phyloP scores from a whole-genome alignment of 2,888 invertebrate genomes.

The Eustalomyia histrio region DNA sequence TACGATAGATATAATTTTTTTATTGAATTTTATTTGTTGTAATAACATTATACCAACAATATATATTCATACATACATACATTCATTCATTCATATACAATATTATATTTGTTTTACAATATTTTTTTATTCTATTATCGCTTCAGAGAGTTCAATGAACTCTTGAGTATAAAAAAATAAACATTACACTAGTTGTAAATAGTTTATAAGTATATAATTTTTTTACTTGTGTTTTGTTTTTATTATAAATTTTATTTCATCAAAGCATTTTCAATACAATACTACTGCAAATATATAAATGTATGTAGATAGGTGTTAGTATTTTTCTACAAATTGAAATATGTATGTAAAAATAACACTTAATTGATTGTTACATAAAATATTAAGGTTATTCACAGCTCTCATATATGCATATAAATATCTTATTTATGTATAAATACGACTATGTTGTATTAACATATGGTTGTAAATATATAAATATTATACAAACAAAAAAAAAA shows the following conservation, averaged over 20 bases:
- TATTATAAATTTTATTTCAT: not conserved
- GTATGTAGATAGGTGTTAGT: not conserved
- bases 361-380: not conserved
- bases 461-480: too few relatives aligned
- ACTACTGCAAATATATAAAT: not conserved
- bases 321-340: not conserved
- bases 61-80: not conserved
- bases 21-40: not conserved
- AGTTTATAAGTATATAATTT: not conserved
- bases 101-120: conserved; percentile 8
- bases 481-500: too few relatives aligned
- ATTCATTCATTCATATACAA: not conserved
- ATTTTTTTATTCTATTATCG: conserved; percentile 20
- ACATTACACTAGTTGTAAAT: conserved; percentile 41
- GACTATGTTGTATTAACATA: too few relatives aligned
- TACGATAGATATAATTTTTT: not conserved
- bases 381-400: not conserved
- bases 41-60: not conserved
- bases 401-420: too few relatives aligned
- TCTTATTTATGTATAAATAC: too few relatives aligned
- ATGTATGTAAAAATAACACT: not conserved
- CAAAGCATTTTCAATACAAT: not conserved
- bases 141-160: conserved; percentile 37
- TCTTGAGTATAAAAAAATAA: conserved; percentile 27
- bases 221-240: not conserved